phyloP scores from a whole-genome alignment of 2,113 vertebrate genomes.

The Eidolon helvum region DNA sequence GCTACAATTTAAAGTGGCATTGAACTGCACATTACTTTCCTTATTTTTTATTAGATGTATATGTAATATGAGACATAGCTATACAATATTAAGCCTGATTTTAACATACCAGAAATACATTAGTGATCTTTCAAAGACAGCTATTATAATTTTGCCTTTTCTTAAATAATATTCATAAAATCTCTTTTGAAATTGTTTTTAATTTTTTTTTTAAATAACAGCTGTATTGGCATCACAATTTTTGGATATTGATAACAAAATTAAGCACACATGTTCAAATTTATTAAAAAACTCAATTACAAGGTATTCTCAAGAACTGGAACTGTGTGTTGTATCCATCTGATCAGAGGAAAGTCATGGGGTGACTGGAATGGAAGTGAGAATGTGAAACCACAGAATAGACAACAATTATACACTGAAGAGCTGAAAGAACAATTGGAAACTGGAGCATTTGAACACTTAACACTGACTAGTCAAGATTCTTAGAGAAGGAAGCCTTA shows the following conservation, averaged over 20 bases:
- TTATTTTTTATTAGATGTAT: not conserved
- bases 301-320: not conserved
- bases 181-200: not conserved
- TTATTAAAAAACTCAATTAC: not conserved
- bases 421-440: fast-evolving
- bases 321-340: not conserved
- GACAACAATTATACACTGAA: not conserved
- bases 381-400: not conserved
- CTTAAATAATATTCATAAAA: not conserved
- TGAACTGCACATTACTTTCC: not conserved
- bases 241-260: not conserved
- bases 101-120: not conserved
- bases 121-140: not conserved
- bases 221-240: not conserved
- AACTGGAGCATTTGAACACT: not conserved
- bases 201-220: not conserved
- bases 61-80: not conserved
- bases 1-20: not conserved
- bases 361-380: not conserved
- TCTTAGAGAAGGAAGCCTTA: not conserved
- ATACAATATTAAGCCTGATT: not conserved
- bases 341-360: not conserved
- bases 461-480: not conserved
- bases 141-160: not conserved
- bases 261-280: not conserved